Base-by-base conservation (phyloP, 2,113 vertebrate species). In the Tursiops truncatus region DNA sequence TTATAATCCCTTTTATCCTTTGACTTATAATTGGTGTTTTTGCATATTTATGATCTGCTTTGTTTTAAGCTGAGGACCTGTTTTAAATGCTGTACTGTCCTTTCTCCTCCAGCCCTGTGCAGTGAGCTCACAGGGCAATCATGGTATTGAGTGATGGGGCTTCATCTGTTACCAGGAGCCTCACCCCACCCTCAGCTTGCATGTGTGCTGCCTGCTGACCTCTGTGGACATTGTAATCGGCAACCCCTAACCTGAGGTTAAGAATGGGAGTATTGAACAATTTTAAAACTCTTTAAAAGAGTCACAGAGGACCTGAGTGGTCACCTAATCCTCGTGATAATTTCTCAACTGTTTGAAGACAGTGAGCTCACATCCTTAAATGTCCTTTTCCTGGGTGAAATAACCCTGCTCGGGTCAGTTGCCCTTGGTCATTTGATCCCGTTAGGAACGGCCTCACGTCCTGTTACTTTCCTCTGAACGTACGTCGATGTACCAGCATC, bases 21-120 rank as follows among this genome's bases (percentile, higher is more conserved):
- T 77, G 83, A 87, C 23, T 68, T 74, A 20, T 41, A 62, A 81
- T 73, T 91, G 79, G 36, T 14, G 18, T 77, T n/a, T 96, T 79
- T 94, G 93, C 76, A 88, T 89, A 93, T 96, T 81, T 70, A 77
- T 79, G 56, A 85, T 70, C 38, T 47, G 41, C 62, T 71, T 81
- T 60, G 70, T 85, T 70, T 96, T 65, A 58, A 38, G 62, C 23
- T 60, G 60, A 70, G 41, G 68, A 65, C 41, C 36, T 79, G 41
- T 38, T 65, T 91, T n/a, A 62, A 71, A 63, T 79, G 26, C 31
- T 36, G 1, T 44, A 8, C 6, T 38, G 3, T 44, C 25, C n/a
- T 77, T 38, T 76, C 44, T 74, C 10, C 21, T 41, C 21, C 13
- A 0, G 21, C 38, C 68, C 33, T 1, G 8, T 15, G 31, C 14